phyloP scores from a whole-genome alignment of 2,113 vertebrate genomes.

The Oreochromis tanganicae region DNA sequence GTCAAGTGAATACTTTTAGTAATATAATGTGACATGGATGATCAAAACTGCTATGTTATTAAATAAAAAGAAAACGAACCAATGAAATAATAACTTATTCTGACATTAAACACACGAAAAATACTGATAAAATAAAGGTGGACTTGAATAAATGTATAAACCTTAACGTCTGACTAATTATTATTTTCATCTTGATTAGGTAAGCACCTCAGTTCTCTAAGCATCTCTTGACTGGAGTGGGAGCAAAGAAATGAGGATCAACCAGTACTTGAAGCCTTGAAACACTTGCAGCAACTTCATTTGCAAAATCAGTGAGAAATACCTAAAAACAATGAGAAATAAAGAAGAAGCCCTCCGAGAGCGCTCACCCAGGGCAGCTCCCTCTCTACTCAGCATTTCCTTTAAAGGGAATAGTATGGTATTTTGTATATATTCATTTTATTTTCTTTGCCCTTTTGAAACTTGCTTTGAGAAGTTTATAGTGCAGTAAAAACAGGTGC shows the following conservation, averaged over 20 bases:
- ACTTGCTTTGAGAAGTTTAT: neutral
- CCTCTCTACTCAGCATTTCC: neutral
- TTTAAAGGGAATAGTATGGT: neutral
- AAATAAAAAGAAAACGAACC: neutral
- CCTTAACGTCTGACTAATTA: neutral
- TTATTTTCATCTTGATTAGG: neutral
- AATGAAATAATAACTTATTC: neutral
- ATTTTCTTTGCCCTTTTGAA: neutral
- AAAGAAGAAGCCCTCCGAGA: neutral
- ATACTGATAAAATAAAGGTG: neutral
- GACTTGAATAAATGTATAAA: neutral
- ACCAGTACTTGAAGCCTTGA: neutral
- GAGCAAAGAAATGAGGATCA: neutral
- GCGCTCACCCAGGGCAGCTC: neutral
- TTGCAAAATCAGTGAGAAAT: neutral
- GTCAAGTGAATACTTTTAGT: neutral
- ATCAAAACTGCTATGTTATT: neutral
- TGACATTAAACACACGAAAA: neutral
- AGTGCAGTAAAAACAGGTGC: neutral
- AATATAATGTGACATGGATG: neutral
- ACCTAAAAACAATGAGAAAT: neutral
- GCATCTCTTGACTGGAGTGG: neutral
- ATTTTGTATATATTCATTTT: neutral
- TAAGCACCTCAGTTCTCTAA: neutral
- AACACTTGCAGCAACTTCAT: neutral